Percentiles rank a stretch among this genome's conserved stretches.
Evolutionary conservation across 2,113 vertebrate genomes (phyloP).

Genomic region (Coptodon bakossiorum): DNA sequence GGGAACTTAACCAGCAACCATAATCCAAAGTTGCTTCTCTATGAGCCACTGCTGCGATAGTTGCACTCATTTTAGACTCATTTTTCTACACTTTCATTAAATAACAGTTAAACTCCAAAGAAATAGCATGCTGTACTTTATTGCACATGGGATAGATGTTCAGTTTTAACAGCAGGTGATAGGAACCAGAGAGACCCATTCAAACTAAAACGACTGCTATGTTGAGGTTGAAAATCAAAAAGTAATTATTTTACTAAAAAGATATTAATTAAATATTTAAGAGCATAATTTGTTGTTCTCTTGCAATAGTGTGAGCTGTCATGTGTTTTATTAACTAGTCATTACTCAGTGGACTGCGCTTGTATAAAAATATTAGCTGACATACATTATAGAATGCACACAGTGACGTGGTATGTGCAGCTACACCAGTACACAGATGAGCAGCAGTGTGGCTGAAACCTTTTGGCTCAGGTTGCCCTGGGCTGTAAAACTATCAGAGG

Average conservation of each 20-base stretch:
- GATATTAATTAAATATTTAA: background rate
- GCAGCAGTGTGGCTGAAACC: constrained; percentile 13
- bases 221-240: background rate
- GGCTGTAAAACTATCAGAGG: constrained; percentile 68
- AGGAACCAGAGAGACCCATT: background rate
- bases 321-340: background rate
- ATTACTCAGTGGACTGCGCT: background rate
- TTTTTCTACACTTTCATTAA: background rate
- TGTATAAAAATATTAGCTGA: background rate
- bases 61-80: background rate
- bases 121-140: background rate
- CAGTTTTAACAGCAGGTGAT: background rate
- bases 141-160: background rate
- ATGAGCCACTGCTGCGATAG: background rate
- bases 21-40: background rate
- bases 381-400: background rate
- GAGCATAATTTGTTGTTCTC: background rate
- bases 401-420: background rate
- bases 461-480: constrained; percentile 57
- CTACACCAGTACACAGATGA: background rate
- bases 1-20: background rate
- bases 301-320: background rate
- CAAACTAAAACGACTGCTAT: background rate
- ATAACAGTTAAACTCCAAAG: background rate
- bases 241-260: background rate